phyloP scores from a whole-genome alignment of 2,888 invertebrate genomes.

The Acleris emargana region DNA sequence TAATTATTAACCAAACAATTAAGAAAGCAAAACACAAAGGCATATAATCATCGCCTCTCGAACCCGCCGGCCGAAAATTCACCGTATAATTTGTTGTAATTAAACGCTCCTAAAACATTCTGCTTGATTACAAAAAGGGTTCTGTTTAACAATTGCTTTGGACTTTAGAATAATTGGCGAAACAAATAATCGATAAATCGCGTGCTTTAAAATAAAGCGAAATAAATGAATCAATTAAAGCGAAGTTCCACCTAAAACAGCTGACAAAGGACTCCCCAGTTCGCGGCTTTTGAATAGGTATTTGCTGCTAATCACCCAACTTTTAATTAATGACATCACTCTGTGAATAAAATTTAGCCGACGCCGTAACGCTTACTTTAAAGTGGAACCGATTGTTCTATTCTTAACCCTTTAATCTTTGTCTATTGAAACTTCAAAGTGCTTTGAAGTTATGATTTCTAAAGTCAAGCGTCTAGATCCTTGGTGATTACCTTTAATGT shows the following conservation, averaged over 20 bases:
- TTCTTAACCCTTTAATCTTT: slow-evolving; percentile 31
- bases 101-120: slow-evolving; percentile 25
- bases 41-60: neutral
- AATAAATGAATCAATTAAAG: slow-evolving; percentile 63
- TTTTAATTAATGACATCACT: slow-evolving; percentile 70
- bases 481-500: neutral
- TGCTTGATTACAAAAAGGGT: slow-evolving; percentile 34
- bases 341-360: slow-evolving; percentile 58
- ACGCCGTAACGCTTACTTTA: slow-evolving; percentile 37
- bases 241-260: slow-evolving; percentile 50
- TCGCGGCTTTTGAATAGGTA: slow-evolving; percentile 56
- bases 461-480: neutral
- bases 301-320: slow-evolving; percentile 69
- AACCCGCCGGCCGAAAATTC: slow-evolving; percentile 11
- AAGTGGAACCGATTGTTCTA: slow-evolving; percentile 28
- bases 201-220: slow-evolving; percentile 51
- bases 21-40: neutral
- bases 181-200: slow-evolving; percentile 55
- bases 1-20: neutral
- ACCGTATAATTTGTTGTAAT: slow-evolving; percentile 26
- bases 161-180: slow-evolving; percentile 37
- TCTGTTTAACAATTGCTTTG: slow-evolving; percentile 18
- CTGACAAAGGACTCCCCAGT: slow-evolving; percentile 58
- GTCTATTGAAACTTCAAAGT: slow-evolving; percentile 14
- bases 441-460: slow-evolving; percentile 6